Percentiles rank a stretch among this genome's conserved stretches.
phyloP scores from a whole-genome alignment of 2,797 vertebrate species.

The Cynodonichthys magdalenae region DNA sequence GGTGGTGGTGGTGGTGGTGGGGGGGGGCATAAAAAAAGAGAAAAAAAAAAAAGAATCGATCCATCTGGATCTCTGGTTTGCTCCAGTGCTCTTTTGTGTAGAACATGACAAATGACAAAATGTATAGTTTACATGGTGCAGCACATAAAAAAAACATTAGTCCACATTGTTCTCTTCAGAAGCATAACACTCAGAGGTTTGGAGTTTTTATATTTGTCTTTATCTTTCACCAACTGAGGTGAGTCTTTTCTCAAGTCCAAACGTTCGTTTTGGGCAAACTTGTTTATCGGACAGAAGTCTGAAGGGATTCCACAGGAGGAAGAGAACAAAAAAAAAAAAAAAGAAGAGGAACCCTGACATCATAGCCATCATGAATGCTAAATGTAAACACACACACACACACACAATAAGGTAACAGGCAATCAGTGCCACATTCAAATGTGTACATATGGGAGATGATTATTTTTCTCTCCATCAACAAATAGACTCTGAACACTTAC shows the following conservation, averaged over 20 bases:
- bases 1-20: not conserved
- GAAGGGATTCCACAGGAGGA: constrained; percentile 29
- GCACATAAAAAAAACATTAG: constrained; percentile 32
- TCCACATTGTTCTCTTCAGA: constrained; percentile 43
- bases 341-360: constrained; percentile 40
- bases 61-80: constrained; percentile 36
- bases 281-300: constrained; percentile 33
- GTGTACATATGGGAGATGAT: constrained; percentile 37
- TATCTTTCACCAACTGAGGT: constrained; percentile 15
- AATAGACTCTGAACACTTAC: constrained; percentile 34
- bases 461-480: constrained; percentile 37
- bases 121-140: constrained; percentile 21
- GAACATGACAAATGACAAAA: constrained; percentile 33
- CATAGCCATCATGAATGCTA: constrained; percentile 36
- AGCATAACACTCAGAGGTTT: constrained; percentile 38
- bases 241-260: constrained; percentile 38
- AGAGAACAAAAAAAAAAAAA: constrained; percentile 8
- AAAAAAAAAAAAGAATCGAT: constrained; percentile 34
- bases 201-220: constrained; percentile 1
- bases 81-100: constrained; percentile 25
- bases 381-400: constrained; percentile 30
- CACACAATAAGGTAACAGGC: constrained; percentile 44
- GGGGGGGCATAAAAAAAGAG: constrained; percentile 45
- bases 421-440: constrained; percentile 56
- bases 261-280: constrained; percentile 39